phyloP scores from a whole-genome alignment of 2,113 vertebrate species.

The Mustela lutreola region DNA sequence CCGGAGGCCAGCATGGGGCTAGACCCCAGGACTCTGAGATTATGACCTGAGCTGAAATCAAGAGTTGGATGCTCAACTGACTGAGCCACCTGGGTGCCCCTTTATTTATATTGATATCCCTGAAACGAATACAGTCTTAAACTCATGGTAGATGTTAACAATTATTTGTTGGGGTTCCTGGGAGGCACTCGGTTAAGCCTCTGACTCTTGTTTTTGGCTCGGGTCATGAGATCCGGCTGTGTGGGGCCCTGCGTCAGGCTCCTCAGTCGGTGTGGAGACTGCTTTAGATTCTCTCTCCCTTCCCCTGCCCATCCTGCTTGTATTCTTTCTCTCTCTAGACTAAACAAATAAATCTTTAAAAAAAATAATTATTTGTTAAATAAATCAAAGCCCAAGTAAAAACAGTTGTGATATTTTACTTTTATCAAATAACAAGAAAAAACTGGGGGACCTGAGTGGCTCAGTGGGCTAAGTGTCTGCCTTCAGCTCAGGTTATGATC shows the following conservation, averaged over 20 bases:
- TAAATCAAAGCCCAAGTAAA: constrained; percentile 22
- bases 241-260: fast-evolving
- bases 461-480: not conserved
- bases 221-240: not conserved
- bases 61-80: not conserved
- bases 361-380: not conserved
- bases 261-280: not conserved
- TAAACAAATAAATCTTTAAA: not conserved
- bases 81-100: not conserved
- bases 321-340: not conserved
- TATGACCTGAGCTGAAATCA: not conserved
- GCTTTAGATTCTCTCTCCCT: not conserved
- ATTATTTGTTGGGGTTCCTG: not conserved
- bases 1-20: not conserved
- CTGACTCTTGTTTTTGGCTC: not conserved
- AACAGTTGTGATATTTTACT: not conserved
- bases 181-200: not conserved
- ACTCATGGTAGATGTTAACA: not conserved
- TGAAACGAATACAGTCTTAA: not conserved
- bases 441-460: not conserved
- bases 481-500: not conserved
- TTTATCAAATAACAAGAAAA: not conserved
- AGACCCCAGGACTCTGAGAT: not conserved
- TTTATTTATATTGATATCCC: not conserved
- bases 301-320: not conserved